Percentiles rank a stretch among this genome's conserved stretches.
Conservation (phyloP, 2,113 vertebrate species). For the Chionodraco myersi region DNA sequence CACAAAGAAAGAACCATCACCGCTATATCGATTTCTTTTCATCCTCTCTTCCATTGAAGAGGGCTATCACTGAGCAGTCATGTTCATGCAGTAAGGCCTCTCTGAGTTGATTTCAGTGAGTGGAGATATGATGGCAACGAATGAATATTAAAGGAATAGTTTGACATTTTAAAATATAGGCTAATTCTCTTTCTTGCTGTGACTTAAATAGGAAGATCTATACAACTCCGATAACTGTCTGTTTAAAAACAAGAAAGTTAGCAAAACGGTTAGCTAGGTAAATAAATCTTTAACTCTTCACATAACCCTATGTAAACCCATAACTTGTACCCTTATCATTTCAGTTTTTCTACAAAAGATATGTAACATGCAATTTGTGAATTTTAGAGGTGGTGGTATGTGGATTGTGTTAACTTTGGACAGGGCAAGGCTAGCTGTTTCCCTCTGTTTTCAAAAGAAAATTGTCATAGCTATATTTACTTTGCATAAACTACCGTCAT, state of each 20-base stretch:
- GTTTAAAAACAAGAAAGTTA: neutral
- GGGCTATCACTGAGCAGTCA: constrained; percentile 50
- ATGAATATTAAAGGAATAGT: constrained; percentile 18
- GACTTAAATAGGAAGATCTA: constrained; percentile 1
- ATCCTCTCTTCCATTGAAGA: constrained; percentile 49
- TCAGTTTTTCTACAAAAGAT: neutral
- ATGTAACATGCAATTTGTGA: neutral
- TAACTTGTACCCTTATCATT: neutral
- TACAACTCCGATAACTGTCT: neutral
- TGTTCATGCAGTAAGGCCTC: constrained; percentile 5
- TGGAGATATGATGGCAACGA: constrained; percentile 19
- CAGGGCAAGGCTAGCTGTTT: too few species aligned
- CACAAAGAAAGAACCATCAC: constrained; percentile 74
- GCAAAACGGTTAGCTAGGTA: neutral
- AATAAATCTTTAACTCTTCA: neutral
- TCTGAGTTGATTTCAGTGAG: constrained; percentile 27
- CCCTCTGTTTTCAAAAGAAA: too few species aligned
- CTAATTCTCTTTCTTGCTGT: neutral
- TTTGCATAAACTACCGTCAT: constrained; percentile 10
- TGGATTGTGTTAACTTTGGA: neutral
- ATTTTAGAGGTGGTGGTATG: neutral
- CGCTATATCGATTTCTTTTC: constrained; percentile 68
- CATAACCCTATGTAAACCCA: neutral
- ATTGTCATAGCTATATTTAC: neutral
- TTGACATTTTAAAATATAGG: neutral